phyloP scores from a whole-genome alignment of 2,888 invertebrate species.

The Drosophila limbata region DNA sequence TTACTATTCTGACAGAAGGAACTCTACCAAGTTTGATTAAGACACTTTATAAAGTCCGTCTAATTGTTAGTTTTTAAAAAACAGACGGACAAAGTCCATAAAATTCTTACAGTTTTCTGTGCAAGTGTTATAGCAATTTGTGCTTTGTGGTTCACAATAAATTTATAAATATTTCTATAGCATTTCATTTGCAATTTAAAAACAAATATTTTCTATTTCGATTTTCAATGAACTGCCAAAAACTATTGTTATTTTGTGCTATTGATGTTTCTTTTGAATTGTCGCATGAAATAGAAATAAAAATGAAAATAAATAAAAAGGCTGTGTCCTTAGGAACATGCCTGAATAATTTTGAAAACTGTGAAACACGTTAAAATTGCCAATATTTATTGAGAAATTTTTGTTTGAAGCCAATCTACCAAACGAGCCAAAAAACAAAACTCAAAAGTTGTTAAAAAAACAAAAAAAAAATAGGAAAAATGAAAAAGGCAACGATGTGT shows the following conservation, averaged over 20 bases:
- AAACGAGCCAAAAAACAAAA: constrained; percentile 34
- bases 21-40: too few species aligned
- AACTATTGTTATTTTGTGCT: constrained; percentile 14
- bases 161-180: constrained; percentile 35
- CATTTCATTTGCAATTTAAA: constrained; percentile 33
- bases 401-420: constrained; percentile 35
- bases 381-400: constrained; percentile 75
- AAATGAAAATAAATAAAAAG: constrained; percentile 63
- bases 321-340: constrained; percentile 58
- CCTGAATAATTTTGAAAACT: constrained; percentile 74
- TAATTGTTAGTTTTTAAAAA: too few species aligned
- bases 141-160: constrained; percentile 31
- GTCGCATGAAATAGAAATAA: constrained; percentile 55
- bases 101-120: constrained; percentile 13
- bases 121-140: constrained; percentile 4
- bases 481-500: constrained; percentile 11
- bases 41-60: too few species aligned
- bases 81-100: background rate
- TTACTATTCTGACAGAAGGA: too few species aligned
- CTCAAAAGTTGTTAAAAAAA: constrained; percentile 17
- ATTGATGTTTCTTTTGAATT: constrained; percentile 22
- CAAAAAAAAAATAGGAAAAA: background rate
- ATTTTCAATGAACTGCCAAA: constrained; percentile 26
- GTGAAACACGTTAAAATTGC: constrained; percentile 67
- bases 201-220: constrained; percentile 42